Evolutionary conservation across 2,113 vertebrate genomes (phyloP).

Genomic region (Haliaeetus leucogaster): DNA sequence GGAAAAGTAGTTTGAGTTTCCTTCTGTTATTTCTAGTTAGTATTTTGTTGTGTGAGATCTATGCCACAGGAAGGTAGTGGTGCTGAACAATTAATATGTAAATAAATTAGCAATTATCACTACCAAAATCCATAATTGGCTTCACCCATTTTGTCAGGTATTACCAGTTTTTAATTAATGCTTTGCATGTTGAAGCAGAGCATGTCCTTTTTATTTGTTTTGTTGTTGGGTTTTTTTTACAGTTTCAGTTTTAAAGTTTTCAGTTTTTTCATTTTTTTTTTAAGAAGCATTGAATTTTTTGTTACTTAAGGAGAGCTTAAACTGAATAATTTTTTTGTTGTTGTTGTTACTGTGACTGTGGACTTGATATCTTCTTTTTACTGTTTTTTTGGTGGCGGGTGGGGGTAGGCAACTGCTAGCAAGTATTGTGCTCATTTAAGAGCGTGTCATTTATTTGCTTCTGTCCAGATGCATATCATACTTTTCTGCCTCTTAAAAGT

Average conservation of each 20-base stretch:
- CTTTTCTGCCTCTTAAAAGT: neutral
- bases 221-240: neutral
- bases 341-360: neutral
- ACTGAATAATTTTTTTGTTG: neutral
- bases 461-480: neutral
- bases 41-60: neutral
- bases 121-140: neutral
- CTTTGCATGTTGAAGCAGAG: neutral
- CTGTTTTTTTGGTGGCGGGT: neutral
- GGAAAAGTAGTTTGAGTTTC: neutral
- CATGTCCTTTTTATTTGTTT: neutral
- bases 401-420: neutral
- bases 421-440: neutral
- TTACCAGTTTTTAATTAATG: conserved; percentile 14
- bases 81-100: neutral
- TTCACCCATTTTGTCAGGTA: conserved; percentile 8
- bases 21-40: neutral
- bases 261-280: neutral
- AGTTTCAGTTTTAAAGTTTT: neutral
- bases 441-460: neutral
- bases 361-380: neutral
- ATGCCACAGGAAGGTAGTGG: neutral
- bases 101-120: neutral
- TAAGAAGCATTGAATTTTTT: neutral
- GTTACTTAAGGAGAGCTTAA: neutral